Percentiles rank a stretch among this genome's conserved stretches.
Evolutionary conservation across 2,797 vertebrate genomes (phyloP).

Genomic region (Argyrosomus regius): DNA sequence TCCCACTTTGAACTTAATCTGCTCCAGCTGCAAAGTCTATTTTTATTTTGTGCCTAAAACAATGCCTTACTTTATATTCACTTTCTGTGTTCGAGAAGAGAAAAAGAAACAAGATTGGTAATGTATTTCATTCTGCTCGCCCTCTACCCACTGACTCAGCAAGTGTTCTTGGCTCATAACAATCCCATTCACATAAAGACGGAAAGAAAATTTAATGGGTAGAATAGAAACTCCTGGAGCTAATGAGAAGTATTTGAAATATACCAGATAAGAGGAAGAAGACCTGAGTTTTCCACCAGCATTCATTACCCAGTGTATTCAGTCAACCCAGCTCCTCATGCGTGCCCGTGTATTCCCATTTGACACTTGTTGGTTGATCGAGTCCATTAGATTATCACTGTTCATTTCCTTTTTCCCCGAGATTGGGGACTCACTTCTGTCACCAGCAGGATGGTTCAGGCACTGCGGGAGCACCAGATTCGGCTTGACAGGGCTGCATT

Average conservation of each 20-base stretch:
- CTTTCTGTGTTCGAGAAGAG: conserved; percentile 36
- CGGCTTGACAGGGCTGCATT: conserved; percentile 56
- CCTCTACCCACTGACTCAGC: conserved; percentile 69
- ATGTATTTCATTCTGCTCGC: conserved; percentile 53
- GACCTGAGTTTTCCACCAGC: conserved; percentile 34
- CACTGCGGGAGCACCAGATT: conserved; percentile 19
- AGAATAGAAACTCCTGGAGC: conserved; percentile 58
- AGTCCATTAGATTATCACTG: conserved; percentile 56
- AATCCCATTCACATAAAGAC: conserved; percentile 54
- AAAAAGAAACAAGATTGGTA: conserved; percentile 36
- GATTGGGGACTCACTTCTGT: conserved; percentile 42
- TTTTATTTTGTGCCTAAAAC: conserved; percentile 27
- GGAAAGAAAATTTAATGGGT: conserved; percentile 49
- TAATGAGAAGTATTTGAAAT: conserved; percentile 66
- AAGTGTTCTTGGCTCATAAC: conserved; percentile 57
- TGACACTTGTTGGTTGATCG: conserved; percentile 66
- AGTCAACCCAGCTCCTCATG: conserved; percentile 38
- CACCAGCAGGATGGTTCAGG: conserved; percentile 36
- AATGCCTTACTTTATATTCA: conserved; percentile 51
- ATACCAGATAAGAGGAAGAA: conserved; percentile 50
- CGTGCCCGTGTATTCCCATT: conserved; percentile 41
- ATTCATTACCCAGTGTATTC: conserved; percentile 52
- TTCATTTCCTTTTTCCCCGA: conserved; percentile 50
- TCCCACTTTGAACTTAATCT: conserved; percentile 23
- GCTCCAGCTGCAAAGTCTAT: conserved; percentile 9